Conservation (phyloP, 2,113 vertebrate genomes). For the Synodontis membranacea region DNA sequence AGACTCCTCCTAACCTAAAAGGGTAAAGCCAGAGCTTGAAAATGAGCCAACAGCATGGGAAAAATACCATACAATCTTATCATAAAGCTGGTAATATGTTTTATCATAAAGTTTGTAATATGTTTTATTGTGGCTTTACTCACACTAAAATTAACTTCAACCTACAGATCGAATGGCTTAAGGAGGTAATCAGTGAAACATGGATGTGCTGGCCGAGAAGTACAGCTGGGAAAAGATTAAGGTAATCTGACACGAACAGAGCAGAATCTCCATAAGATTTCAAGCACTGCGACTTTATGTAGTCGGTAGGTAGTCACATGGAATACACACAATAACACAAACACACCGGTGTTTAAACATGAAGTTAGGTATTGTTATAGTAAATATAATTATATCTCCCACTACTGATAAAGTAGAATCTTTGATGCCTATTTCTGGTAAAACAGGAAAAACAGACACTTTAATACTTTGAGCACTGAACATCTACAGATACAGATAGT, state of each 20-base stretch:
- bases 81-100: conserved; percentile 51
- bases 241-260: too few relatives aligned
- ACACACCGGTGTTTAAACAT: too few relatives aligned
- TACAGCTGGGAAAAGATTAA: background rate
- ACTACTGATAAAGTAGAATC: background rate
- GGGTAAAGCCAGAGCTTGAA: conserved; percentile 18
- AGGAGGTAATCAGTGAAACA: background rate
- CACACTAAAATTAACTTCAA: conserved; percentile 9
- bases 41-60: background rate
- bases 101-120: conserved; percentile 53
- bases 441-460: background rate
- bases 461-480: background rate
- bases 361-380: background rate
- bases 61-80: conserved; percentile 27
- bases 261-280: too few relatives aligned
- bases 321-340: too few relatives aligned
- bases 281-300: too few relatives aligned
- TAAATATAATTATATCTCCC: background rate
- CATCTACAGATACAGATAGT: background rate
- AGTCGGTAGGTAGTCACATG: too few relatives aligned
- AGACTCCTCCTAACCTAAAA: conserved; percentile 27
- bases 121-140: conserved; percentile 53
- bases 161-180: background rate
- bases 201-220: background rate
- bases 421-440: background rate